These are phyloP conservation scores for Thelaira solivaga DNA, from an alignment of 2,888 invertebrate genomes.

Conservation along the genomic window DNA sequence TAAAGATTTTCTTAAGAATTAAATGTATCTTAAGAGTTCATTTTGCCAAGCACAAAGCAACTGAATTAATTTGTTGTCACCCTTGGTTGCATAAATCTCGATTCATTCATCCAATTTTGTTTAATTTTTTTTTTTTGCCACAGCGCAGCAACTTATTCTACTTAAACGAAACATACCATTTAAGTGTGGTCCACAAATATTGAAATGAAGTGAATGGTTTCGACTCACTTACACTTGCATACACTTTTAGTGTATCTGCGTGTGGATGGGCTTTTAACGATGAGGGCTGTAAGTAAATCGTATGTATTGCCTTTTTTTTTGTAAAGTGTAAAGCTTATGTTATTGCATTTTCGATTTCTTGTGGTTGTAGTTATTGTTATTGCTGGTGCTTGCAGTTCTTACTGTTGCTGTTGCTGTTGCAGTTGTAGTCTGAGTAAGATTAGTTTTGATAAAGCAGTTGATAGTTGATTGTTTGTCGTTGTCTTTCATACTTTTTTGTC, in stretches of 20 bases:
- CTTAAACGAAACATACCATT: conserved; percentile 49
- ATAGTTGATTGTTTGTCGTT: conserved; percentile 53
- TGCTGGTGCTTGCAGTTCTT: too few relatives aligned
- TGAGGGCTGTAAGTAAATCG: conserved; percentile 21
- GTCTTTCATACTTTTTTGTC: conserved; percentile 12
- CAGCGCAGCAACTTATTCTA: conserved; percentile 47
- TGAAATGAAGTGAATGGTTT: conserved; percentile 28
- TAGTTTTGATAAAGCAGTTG: conserved; percentile 59
- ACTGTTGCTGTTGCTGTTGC: conserved; percentile 12
- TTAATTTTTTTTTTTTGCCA: not conserved
- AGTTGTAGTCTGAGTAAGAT: conserved; percentile 46
- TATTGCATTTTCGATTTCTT: conserved; percentile 1
- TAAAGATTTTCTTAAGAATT: conserved; percentile 41
- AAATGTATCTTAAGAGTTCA: conserved; percentile 33
- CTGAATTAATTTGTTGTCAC: conserved; percentile 77
- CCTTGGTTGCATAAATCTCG: conserved; percentile 70
- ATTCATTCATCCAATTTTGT: not conserved
- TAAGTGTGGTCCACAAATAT: conserved; percentile 56
- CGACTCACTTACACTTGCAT: conserved; percentile 21
- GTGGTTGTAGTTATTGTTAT: not conserved
- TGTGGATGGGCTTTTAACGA: not conserved
- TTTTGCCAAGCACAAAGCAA: conserved; percentile 54
- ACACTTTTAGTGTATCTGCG: not conserved
- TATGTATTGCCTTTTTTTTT: conserved; percentile 28
- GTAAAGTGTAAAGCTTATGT: conserved; percentile 52